Evolutionary conservation across 2,113 vertebrate species (phyloP).

Genomic region (Paramormyrops kingsleyae): DNA sequence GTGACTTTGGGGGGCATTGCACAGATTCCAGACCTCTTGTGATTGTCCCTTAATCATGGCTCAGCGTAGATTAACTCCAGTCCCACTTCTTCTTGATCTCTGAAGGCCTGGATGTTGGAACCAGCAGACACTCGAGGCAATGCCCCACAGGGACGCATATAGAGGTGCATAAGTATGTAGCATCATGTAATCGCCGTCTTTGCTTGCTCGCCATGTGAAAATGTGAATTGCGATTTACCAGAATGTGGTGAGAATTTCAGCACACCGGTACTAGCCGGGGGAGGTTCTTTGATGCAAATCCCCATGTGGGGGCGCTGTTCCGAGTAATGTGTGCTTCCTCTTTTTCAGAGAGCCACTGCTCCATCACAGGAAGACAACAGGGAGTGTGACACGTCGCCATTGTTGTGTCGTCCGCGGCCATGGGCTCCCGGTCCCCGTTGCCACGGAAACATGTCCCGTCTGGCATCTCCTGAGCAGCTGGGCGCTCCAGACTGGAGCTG

Average conservation of each 20-base stretch:
- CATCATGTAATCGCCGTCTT: not conserved
- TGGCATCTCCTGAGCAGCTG: slow-evolving; percentile 17
- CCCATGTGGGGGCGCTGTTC: not conserved
- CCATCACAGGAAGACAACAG: not conserved
- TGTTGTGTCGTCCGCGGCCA: slow-evolving; percentile 10
- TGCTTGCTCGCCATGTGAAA: not conserved
- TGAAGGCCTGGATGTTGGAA: not conserved
- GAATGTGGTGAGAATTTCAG: not conserved
- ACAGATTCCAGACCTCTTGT: not conserved
- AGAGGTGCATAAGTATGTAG: not conserved
- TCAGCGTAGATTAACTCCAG: slow-evolving; percentile 7
- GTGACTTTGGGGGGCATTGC: not conserved
- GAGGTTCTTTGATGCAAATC: not conserved
- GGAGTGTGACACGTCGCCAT: not conserved
- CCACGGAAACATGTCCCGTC: slow-evolving; percentile 23
- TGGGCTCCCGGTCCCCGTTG: slow-evolving; percentile 18
- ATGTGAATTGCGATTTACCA: not conserved
- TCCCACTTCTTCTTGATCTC: not conserved
- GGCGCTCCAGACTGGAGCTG: not conserved
- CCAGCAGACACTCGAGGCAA: not conserved
- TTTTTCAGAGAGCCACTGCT: not conserved
- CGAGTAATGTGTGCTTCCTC: not conserved
- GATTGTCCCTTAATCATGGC: slow-evolving; percentile 10
- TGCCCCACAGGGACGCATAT: not conserved
- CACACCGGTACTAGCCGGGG: not conserved